These are phyloP conservation scores for Falcunculus frontatus DNA, from an alignment of 2,113 vertebrate species.

Conservation along the genomic window DNA sequence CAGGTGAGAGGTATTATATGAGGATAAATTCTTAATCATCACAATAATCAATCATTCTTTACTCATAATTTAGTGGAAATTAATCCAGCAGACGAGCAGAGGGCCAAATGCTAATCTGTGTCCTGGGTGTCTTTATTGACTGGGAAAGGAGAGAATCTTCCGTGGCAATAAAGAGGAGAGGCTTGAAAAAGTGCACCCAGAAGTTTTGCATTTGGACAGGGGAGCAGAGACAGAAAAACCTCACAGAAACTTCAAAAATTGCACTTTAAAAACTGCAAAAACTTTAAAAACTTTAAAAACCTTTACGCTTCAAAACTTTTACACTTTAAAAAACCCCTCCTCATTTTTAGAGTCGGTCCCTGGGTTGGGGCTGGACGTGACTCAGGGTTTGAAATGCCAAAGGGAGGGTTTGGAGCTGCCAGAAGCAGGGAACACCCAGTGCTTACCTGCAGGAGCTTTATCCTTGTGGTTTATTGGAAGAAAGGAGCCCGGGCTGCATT, in stretches of 20 bases:
- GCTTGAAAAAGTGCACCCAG: neutral
- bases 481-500: neutral
- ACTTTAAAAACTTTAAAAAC: neutral
- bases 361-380: neutral
- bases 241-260: neutral
- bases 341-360: neutral
- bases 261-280: neutral
- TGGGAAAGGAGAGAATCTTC: slow-evolving; percentile 9
- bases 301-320: neutral
- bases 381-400: neutral
- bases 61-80: slow-evolving; percentile 52
- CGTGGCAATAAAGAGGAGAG: neutral
- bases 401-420: neutral
- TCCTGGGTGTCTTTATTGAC: slow-evolving; percentile 51
- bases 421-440: neutral
- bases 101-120: slow-evolving; percentile 53
- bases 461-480: neutral
- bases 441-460: slow-evolving; percentile 6
- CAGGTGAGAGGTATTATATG: slow-evolving; percentile 51
- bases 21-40: slow-evolving; percentile 64
- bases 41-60: slow-evolving; percentile 63
- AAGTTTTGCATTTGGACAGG: neutral
- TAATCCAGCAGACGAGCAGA: slow-evolving; percentile 34
- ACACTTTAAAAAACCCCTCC: neutral
- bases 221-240: neutral